Percentiles rank a stretch among this genome's conserved stretches.
Evolutionary conservation across 2,797 vertebrate genomes (phyloP).

Genomic region (Halcyon leucocephala): DNA sequence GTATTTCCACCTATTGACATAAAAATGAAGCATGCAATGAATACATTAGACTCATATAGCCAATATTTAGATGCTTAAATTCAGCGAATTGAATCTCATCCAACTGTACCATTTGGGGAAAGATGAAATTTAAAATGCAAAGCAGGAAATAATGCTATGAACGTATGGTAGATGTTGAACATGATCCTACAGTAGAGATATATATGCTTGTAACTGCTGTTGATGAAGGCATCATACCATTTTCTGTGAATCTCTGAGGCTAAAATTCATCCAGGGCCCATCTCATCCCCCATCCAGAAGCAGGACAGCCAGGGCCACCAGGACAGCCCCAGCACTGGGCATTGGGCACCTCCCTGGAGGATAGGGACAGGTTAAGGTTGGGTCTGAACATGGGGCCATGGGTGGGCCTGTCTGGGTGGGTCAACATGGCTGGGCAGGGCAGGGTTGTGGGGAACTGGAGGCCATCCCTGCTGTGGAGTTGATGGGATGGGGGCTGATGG

Average conservation of each 20-base stretch:
- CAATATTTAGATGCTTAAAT: neutral
- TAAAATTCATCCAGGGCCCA: neutral
- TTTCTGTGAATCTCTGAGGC: neutral
- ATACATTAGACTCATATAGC: neutral
- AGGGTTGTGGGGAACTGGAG: neutral
- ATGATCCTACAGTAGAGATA: neutral
- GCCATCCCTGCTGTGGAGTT: accelerated
- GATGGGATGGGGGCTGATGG: neutral
- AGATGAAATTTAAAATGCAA: neutral
- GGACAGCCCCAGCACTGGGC: accelerated
- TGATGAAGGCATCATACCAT: neutral
- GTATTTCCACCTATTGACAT: neutral
- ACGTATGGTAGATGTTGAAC: neutral
- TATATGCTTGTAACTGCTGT: neutral
- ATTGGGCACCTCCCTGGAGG: neutral
- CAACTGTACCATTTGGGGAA: neutral
- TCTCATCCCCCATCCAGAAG: neutral
- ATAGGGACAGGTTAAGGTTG: accelerated
- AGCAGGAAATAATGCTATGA: neutral
- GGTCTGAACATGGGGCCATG: accelerated
- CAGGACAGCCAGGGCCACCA: neutral
- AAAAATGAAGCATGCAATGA: neutral
- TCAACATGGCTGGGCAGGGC: accelerated
- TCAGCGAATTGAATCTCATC: neutral
- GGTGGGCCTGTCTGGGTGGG: accelerated